A percentile compares a stretch with the other conserved stretches of the same genome.
Conservation (phyloP, 2,113 vertebrate genomes). For the Cavia porcellus region DNA sequence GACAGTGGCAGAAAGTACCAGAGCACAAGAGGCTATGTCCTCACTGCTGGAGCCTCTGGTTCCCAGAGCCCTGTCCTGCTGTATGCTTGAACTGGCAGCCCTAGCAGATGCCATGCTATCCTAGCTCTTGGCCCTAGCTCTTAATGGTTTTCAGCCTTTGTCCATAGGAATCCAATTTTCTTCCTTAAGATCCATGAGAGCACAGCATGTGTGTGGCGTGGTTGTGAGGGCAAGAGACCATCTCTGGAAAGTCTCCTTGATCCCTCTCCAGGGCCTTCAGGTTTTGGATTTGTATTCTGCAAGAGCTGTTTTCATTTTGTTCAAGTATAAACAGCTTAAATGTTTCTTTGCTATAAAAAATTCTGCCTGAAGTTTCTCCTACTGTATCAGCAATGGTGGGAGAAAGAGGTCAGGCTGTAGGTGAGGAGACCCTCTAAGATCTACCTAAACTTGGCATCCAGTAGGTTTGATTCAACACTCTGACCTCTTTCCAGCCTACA, state of each 20-base stretch:
- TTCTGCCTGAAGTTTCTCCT: background rate
- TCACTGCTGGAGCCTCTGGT: background rate
- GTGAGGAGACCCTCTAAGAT: background rate
- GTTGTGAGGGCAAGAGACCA: background rate
- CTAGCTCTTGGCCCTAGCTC: background rate
- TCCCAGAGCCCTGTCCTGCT: background rate
- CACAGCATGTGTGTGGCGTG: background rate
- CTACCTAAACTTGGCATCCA: background rate
- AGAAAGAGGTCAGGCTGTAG: background rate
- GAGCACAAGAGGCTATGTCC: background rate
- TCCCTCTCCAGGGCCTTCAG: background rate
- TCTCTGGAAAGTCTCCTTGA: background rate
- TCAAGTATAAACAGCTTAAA: constrained; percentile 4
- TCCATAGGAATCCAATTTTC: background rate
- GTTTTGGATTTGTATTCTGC: constrained; percentile 31
- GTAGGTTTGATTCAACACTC: background rate
- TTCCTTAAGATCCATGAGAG: background rate
- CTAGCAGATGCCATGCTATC: background rate
- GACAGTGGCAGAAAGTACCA: background rate
- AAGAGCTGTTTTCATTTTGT: background rate
- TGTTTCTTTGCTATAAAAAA: constrained; percentile 52
- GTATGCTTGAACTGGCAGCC: background rate
- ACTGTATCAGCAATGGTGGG: background rate
- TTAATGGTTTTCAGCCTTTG: background rate
- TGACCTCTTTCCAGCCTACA: background rate